These are phyloP conservation scores for Zhuqinia jingwanae DNA, from an alignment of 2,888 invertebrate species.

Conservation along the genomic window DNA sequence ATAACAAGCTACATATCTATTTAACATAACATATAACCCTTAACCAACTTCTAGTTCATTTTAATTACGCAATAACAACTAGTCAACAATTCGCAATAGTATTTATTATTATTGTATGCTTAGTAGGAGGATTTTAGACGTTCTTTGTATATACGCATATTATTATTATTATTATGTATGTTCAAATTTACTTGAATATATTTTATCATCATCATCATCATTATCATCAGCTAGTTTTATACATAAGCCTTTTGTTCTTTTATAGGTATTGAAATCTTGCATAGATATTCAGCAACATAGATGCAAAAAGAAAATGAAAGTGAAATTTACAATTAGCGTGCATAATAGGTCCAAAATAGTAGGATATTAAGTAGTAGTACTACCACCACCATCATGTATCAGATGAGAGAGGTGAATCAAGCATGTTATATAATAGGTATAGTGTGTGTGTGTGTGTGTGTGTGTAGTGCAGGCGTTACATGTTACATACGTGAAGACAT, in stretches of 20 bases:
- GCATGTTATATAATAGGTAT: background rate
- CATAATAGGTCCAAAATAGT: constrained; percentile 36
- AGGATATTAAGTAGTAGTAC: constrained; percentile 12
- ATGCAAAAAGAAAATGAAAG: constrained; percentile 75
- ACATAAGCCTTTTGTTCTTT: background rate
- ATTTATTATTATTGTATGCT: no score
- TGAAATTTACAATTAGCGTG: constrained; percentile 77
- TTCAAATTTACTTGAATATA: background rate
- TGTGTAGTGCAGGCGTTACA: background rate
- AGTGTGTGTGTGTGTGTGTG: background rate
- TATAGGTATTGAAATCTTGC: constrained; percentile 1
- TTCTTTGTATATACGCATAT: background rate
- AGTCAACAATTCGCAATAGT: background rate
- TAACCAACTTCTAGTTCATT: constrained; percentile 9
- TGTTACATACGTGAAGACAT: no score
- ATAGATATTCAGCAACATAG: constrained; percentile 10
- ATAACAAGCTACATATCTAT: no score
- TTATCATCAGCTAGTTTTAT: background rate
- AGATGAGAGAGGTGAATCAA: background rate
- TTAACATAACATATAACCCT: background rate
- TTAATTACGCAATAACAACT: background rate
- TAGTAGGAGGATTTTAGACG: background rate
- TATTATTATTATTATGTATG: no score
- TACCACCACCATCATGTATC: background rate
- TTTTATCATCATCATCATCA: no score